These are phyloP conservation scores for Axis porcinus DNA, from an alignment of 2,113 vertebrate genomes.

Conservation along the genomic window DNA sequence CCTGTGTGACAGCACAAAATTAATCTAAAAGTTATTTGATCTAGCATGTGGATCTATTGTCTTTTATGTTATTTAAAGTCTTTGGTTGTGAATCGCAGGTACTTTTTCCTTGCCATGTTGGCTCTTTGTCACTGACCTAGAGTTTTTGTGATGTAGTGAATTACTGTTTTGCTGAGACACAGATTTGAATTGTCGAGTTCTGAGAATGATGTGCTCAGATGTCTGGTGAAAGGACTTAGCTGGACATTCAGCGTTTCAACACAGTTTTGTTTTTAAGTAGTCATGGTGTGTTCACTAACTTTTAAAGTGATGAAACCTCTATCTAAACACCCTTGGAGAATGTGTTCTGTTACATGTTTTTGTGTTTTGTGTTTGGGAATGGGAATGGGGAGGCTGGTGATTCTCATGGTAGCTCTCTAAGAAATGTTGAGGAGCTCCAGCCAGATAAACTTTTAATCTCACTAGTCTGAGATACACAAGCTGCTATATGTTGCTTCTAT, in stretches of 20 bases:
- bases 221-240: not conserved
- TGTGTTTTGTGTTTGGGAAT: not conserved
- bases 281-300: not conserved
- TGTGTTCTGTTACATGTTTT: not conserved
- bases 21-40: not conserved
- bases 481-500: not conserved
- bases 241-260: not conserved
- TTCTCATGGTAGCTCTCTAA: not conserved
- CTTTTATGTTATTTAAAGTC: not conserved
- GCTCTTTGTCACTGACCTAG: not conserved
- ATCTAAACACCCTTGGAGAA: not conserved
- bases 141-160: not conserved
- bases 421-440: not conserved
- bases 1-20: not conserved
- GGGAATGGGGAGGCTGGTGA: not conserved
- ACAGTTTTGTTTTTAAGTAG: constrained; percentile 5
- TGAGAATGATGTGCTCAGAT: not conserved
- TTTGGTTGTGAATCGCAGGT: not conserved
- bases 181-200: constrained; percentile 18
- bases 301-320: not conserved
- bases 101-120: not conserved
- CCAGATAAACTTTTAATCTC: not conserved
- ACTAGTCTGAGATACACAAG: not conserved
- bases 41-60: not conserved
- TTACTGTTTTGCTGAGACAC: constrained; percentile 10